Percentiles rank a stretch among this genome's conserved stretches.
Conservation (phyloP, 2,797 vertebrate genomes). For the Bovichtus diacanthus region DNA sequence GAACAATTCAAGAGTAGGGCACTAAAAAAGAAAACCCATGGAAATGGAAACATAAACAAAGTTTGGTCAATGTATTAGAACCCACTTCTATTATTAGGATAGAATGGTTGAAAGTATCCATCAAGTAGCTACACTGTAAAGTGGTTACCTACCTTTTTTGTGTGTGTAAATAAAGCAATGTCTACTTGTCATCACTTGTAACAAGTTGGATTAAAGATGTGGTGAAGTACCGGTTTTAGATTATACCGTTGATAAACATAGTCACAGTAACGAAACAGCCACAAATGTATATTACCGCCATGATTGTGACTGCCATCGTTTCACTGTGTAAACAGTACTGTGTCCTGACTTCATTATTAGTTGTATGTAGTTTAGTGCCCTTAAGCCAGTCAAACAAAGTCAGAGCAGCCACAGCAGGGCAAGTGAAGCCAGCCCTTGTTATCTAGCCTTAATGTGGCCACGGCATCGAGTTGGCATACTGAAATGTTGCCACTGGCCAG, state of each 20-base stretch:
- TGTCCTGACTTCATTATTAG: neutral
- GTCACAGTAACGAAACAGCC: neutral
- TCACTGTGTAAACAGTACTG: neutral
- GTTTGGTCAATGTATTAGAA: conserved; percentile 38
- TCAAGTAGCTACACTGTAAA: neutral
- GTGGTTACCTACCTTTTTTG: neutral
- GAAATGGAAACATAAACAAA: neutral
- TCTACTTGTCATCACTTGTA: neutral
- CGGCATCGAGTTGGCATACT: too few species aligned
- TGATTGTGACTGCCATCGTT: neutral
- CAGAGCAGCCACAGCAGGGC: neutral
- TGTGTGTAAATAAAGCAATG: neutral
- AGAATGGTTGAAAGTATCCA: neutral
- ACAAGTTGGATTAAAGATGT: neutral
- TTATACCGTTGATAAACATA: neutral
- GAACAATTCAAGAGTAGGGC: neutral
- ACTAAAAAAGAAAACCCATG: conserved; percentile 1
- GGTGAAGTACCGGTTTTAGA: neutral
- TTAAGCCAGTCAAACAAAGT: neutral
- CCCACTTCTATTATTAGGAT: neutral
- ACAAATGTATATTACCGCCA: too few species aligned
- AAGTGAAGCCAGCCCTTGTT: neutral
- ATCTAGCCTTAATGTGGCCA: neutral
- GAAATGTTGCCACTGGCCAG: neutral
- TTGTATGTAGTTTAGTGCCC: neutral